phyloP scores from a whole-genome alignment of 2,797 vertebrate species.

The Pangasius sanitwongsei region DNA sequence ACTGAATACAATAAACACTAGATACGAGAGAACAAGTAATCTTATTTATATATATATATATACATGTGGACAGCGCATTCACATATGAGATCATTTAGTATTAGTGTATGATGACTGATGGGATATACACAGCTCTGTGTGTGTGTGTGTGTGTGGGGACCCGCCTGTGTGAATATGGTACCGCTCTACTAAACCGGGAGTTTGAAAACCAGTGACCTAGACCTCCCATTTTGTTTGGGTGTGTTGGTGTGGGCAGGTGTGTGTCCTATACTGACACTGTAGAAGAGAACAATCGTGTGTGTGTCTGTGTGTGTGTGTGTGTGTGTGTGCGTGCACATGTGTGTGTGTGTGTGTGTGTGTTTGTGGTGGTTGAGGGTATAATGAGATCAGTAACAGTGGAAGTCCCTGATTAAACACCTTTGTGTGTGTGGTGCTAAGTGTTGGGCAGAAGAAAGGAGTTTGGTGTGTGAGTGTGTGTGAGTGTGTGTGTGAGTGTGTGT shows the following conservation, averaged over 20 bases:
- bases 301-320: neutral
- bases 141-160: neutral
- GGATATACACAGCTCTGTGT: neutral
- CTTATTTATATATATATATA: too few species aligned
- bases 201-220: conserved; percentile 28
- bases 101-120: neutral
- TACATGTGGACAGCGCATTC: too few species aligned
- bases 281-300: neutral
- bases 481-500: neutral
- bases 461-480: neutral
- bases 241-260: conserved; percentile 17
- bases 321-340: neutral
- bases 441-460: neutral
- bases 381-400: neutral
- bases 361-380: neutral
- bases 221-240: neutral
- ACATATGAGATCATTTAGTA: neutral
- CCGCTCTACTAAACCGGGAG: neutral
- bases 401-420: neutral
- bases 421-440: neutral
- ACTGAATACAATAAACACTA: neutral
- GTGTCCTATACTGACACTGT: neutral
- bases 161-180: neutral
- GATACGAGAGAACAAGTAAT: neutral
- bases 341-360: neutral